phyloP scores from a whole-genome alignment of 2,797 vertebrate species.

The Synaphobranchus kaupii region DNA sequence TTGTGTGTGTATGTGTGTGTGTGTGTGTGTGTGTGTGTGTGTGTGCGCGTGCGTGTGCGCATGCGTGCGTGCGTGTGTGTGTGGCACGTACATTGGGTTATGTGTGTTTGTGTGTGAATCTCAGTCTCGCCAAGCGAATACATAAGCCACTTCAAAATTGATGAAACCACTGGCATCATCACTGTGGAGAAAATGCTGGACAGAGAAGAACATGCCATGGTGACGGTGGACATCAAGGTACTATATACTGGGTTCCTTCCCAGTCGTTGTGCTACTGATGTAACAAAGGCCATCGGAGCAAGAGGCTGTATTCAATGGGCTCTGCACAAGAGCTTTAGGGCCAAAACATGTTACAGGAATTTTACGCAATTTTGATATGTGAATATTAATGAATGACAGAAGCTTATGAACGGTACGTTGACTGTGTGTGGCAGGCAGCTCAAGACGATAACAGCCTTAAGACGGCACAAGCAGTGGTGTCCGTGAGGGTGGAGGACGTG shows the following conservation, averaged over 20 bases:
- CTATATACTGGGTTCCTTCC: background rate
- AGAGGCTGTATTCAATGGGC: background rate
- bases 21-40: too few species aligned
- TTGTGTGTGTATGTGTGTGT: background rate
- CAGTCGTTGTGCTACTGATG: background rate
- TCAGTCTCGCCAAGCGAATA: conserved; percentile 67
- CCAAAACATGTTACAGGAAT: background rate
- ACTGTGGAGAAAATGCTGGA: conserved; percentile 60
- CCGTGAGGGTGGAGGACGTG: conserved; percentile 66
- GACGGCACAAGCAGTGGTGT: conserved; percentile 63
- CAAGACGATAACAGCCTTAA: conserved; percentile 71
- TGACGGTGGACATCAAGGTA: conserved; percentile 74
- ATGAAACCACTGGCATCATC: conserved; percentile 61
- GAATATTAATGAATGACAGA: background rate
- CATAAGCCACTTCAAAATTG: conserved; percentile 52
- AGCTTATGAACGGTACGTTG: background rate
- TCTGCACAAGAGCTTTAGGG: background rate
- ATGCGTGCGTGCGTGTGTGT: background rate
- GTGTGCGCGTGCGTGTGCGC: background rate
- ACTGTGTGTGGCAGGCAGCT: conserved; percentile 59
- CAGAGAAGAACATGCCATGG: conserved; percentile 65
- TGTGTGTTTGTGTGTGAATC: conserved; percentile 34
- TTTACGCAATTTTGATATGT: background rate
- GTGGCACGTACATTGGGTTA: background rate
- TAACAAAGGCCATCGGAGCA: background rate